Evolutionary conservation across 2,888 invertebrate genomes (phyloP).

Genomic region (Tridacna crocea): DNA sequence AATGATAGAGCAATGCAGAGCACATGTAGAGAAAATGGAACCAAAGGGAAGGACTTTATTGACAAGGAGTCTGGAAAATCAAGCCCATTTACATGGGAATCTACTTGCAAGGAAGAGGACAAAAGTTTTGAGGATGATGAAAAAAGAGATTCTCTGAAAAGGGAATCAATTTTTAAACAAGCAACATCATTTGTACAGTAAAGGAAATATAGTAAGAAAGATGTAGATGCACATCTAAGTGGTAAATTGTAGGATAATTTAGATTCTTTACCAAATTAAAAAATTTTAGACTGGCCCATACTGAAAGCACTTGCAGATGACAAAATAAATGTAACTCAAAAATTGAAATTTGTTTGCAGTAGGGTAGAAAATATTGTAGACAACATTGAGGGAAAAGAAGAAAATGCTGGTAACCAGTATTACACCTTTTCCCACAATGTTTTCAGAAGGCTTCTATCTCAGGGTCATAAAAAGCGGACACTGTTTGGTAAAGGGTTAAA

Average conservation of each 20-base stretch:
- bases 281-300: too few species aligned
- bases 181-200: constrained; percentile 50
- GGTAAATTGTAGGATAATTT: background rate
- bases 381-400: too few species aligned
- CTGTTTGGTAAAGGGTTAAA: background rate
- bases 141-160: constrained; percentile 45
- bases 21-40: background rate
- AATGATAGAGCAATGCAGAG: background rate
- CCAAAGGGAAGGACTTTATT: constrained; percentile 14
- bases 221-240: background rate
- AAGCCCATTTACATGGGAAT: constrained; percentile 41
- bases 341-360: too few species aligned
- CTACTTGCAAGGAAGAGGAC: constrained; percentile 33
- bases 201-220: background rate
- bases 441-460: too few species aligned
- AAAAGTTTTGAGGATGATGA: background rate
- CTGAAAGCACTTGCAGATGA: too few species aligned
- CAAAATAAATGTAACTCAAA: too few species aligned
- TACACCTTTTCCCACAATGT: too few species aligned
- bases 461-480: too few species aligned
- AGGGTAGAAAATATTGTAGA: too few species aligned
- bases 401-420: too few species aligned
- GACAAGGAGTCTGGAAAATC: constrained; percentile 31
- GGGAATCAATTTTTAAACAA: constrained; percentile 42
- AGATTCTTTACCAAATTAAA: background rate